Evolutionary conservation across 2,888 invertebrate species (phyloP).

Genomic region (Athetis lepigone): DNA sequence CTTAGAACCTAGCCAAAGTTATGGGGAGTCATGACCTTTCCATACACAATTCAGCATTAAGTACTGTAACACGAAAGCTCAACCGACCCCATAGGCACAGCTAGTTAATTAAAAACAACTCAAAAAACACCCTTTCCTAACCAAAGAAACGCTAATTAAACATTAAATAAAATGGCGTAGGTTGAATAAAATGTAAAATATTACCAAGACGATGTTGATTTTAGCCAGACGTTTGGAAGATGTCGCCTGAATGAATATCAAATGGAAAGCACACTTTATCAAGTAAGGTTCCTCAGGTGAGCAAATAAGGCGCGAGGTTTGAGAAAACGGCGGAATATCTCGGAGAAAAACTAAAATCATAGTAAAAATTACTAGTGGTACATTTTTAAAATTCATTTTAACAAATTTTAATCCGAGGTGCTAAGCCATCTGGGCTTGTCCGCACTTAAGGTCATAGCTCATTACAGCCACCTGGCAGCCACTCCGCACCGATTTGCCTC

Average conservation of each 20-base stretch:
- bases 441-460: too few relatives aligned
- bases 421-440: too few relatives aligned
- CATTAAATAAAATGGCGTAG: conserved; percentile 18
- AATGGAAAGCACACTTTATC: conserved; percentile 69
- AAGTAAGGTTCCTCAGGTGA: conserved; percentile 58
- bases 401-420: too few relatives aligned
- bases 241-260: conserved; percentile 62
- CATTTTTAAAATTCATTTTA: conserved; percentile 4
- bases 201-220: conserved; percentile 57
- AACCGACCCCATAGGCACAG: neutral
- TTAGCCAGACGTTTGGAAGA: conserved; percentile 35
- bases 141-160: conserved; percentile 40
- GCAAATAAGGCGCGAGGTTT: conserved; percentile 39
- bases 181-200: conserved; percentile 49
- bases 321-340: conserved; percentile 34
- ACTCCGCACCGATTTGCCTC: too few relatives aligned
- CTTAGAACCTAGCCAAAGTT: too few relatives aligned
- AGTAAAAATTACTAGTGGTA: neutral
- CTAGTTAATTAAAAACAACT: conserved; percentile 22
- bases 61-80: too few relatives aligned
- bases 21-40: too few relatives aligned
- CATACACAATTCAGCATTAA: too few relatives aligned
- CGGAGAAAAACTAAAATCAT: neutral
- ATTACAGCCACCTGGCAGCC: too few relatives aligned
- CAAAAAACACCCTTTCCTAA: neutral